Base-by-base conservation (phyloP, 1,140 invertebrate genomes). In the Piezodorus guildinii region DNA sequence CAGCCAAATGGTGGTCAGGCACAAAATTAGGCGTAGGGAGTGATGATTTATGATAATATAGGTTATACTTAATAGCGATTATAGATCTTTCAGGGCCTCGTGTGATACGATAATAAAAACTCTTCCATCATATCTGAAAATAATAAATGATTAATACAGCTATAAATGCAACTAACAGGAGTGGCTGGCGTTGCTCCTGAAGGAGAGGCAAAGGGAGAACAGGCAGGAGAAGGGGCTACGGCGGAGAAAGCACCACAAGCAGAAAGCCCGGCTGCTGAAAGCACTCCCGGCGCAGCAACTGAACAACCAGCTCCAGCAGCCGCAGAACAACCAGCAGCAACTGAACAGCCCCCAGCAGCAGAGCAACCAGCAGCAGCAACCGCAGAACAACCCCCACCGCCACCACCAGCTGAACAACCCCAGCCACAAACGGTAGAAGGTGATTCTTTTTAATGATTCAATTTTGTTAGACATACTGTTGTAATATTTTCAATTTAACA, bases 321-420 rank as follows among this genome's bases (percentile, higher is more conserved):
- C 17, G 69, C 67, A 63, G 72, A 68, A 45, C 70, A 68, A 16
- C 70, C 74, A 19, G 69, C 67, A 19, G 71, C 62, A 25, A 72
- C 69, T 46, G 68, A 69, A 2, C 65, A 68, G 3, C 67, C 62
- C 16, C 73, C 74, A 6, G 72, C 73, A 25, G 74, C 73, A 46
- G 34, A 39, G 9, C 34, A 3, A 30, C 72, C 73, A 49, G 73
- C 72, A 34, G 72, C 71, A 72, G 44, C 23, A n/a, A 25, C 63
- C 2, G 34, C 39, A 3, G 60, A 49, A 30, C 12, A 25, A 43
- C 30, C 75, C 17, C 69, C 67, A 17, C 73, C 72, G n/a, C 70
- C 68, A 10, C 69, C 64, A 17, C 73, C 74, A 6, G 72, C 73
- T 21, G 74, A 74, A 54, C 72, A 73, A 45, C 73, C 72, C 34